Percentiles rank a stretch among this genome's conserved stretches.
phyloP scores from a whole-genome alignment of 2,113 vertebrate genomes.

The Poeciliopsis prolifica region DNA sequence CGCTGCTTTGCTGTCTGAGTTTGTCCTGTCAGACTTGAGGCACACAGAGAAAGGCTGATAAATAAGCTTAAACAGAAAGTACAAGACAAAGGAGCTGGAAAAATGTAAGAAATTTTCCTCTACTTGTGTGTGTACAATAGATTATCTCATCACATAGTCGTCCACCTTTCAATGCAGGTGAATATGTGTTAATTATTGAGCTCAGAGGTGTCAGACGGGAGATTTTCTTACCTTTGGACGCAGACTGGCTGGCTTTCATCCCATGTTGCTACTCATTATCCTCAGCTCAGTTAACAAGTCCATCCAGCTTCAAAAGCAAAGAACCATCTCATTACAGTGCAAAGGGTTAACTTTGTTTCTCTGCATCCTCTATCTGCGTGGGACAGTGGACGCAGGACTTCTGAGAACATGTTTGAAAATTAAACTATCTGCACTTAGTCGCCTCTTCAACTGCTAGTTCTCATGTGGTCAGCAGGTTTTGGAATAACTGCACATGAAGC shows the following conservation, averaged over 20 bases:
- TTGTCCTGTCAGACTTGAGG: background rate
- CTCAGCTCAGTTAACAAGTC: background rate
- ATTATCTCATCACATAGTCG: background rate
- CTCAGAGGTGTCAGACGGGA: slow-evolving; percentile 1
- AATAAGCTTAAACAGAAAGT: too few species aligned
- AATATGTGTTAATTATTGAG: slow-evolving; percentile 6
- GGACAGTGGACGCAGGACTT: background rate
- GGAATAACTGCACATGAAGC: background rate
- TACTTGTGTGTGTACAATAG: background rate
- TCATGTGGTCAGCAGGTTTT: background rate
- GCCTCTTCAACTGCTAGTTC: background rate
- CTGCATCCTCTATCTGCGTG: background rate
- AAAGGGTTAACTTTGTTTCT: background rate
- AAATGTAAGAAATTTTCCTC: background rate
- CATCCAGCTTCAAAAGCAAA: background rate
- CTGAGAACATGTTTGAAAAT: background rate
- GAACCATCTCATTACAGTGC: too few species aligned
- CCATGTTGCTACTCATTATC: background rate
- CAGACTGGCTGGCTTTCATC: background rate
- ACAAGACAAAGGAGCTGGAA: background rate
- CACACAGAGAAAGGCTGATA: too few species aligned
- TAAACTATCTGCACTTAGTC: too few species aligned
- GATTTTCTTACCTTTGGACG: slow-evolving; percentile 11
- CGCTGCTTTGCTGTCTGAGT: background rate
- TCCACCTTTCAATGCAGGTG: background rate